Percentiles rank a stretch among this genome's conserved stretches.
Evolutionary conservation across 37 sponge, comb jelly and placozoan species (phyloP).

Genomic region (Sycon ciliatum): DNA sequence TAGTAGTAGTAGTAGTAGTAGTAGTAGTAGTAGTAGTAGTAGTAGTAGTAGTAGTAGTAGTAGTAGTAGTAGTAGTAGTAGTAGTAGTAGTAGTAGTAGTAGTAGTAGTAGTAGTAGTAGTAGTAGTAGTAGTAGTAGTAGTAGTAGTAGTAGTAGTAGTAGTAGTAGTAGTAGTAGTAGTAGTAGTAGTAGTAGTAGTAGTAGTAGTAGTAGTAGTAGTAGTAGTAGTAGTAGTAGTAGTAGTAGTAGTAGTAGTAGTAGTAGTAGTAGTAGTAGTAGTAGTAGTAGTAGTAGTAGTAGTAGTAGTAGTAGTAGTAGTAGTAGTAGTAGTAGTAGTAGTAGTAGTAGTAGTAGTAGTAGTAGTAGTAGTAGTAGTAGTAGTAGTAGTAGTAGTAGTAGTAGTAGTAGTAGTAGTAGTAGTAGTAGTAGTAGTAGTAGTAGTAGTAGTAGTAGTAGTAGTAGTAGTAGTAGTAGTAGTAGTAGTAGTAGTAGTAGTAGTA

Average conservation of each 20-base stretch:
- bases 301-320: conserved; percentile 6
- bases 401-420: background rate
- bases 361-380: conserved; percentile 2
- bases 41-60: conserved; percentile 8
- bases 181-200: conserved; percentile 6
- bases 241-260: conserved; percentile 6
- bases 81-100: conserved; percentile 8
- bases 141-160: conserved; percentile 8
- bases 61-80: conserved; percentile 6
- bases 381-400: background rate
- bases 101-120: conserved; percentile 8
- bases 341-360: conserved; percentile 8
- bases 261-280: conserved; percentile 8
- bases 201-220: conserved; percentile 8
- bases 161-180: conserved; percentile 8
- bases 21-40: conserved; percentile 8
- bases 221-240: conserved; percentile 8
- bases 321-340: conserved; percentile 8
- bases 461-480: background rate
- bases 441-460: background rate
- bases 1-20: conserved; percentile 6
- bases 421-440: background rate
- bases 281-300: conserved; percentile 8
- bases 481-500: conserved; percentile 6
- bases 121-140: conserved; percentile 6